Conservation (phyloP, 2,113 vertebrate genomes). For the Rattus rattus region DNA sequence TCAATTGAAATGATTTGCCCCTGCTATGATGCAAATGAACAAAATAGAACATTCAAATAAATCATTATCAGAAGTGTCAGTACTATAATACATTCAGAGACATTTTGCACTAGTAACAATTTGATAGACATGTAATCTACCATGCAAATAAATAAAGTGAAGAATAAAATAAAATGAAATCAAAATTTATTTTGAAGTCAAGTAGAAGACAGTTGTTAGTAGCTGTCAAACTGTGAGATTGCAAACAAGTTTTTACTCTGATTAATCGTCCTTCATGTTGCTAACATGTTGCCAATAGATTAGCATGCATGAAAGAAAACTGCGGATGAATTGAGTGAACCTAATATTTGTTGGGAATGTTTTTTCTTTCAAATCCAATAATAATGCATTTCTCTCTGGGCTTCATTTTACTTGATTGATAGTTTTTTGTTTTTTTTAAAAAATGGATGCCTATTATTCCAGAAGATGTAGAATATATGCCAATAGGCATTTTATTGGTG, state of each 20-base stretch:
- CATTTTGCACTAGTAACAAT: neutral
- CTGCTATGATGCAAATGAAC: neutral
- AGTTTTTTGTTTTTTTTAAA: neutral
- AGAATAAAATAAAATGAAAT: neutral
- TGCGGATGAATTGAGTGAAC: neutral
- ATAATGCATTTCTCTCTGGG: neutral
- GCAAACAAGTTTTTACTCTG: neutral
- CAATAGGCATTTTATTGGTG: neutral
- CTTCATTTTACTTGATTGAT: neutral
- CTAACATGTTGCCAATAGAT: neutral
- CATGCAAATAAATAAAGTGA: neutral
- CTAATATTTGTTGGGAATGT: neutral
- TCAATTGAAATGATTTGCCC: neutral
- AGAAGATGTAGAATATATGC: neutral
- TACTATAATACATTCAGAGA: neutral
- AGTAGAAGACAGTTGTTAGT: neutral
- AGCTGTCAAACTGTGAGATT: neutral
- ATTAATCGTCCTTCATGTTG: neutral
- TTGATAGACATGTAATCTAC: neutral
- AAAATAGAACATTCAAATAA: neutral
- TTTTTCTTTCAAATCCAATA: neutral
- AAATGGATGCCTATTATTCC: neutral
- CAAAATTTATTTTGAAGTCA: neutral
- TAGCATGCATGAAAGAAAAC: slow-evolving; percentile 3
- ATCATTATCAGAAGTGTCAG: neutral